Percentiles rank a stretch among this genome's conserved stretches.
phyloP scores from a whole-genome alignment of 2,113 vertebrate species.

The Nycticorax nycticorax region DNA sequence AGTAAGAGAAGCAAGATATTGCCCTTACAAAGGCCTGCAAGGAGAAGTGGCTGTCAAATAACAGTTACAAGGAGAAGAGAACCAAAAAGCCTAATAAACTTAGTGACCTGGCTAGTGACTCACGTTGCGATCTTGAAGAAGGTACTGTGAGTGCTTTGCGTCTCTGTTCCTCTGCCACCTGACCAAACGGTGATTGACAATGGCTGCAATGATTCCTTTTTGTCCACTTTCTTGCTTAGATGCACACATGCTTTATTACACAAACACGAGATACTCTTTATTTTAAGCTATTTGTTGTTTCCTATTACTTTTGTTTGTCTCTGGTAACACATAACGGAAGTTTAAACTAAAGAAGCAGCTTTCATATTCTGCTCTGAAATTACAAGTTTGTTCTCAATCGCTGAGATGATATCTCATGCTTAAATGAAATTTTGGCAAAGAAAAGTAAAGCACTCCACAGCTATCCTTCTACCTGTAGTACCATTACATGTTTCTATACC shows the following conservation, averaged over 20 bases:
- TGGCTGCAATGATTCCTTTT: neutral
- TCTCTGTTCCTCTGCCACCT: neutral
- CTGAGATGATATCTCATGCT: neutral
- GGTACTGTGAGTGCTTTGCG: neutral
- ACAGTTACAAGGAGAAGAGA: neutral
- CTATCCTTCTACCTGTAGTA: neutral
- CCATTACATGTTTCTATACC: neutral
- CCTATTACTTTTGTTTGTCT: neutral
- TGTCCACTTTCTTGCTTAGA: neutral
- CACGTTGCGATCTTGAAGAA: neutral
- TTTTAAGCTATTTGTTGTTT: neutral
- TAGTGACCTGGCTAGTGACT: neutral
- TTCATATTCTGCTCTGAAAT: neutral
- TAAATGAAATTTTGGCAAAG: neutral
- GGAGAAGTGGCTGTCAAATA: neutral
- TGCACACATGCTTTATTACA: neutral
- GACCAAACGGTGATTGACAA: neutral
- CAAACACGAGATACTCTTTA: rapidly evolving
- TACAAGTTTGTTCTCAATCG: neutral
- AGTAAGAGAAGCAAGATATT: neutral
- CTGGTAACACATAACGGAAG: neutral
- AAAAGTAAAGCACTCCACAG: neutral
- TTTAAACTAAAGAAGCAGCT: neutral
- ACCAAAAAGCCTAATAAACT: neutral
- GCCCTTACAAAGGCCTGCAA: neutral